Evolutionary conservation across 2,797 vertebrate species (phyloP), one percentile per base, ranked within the genome.

Genomic region (Micromesistius poutassou): DNA sequence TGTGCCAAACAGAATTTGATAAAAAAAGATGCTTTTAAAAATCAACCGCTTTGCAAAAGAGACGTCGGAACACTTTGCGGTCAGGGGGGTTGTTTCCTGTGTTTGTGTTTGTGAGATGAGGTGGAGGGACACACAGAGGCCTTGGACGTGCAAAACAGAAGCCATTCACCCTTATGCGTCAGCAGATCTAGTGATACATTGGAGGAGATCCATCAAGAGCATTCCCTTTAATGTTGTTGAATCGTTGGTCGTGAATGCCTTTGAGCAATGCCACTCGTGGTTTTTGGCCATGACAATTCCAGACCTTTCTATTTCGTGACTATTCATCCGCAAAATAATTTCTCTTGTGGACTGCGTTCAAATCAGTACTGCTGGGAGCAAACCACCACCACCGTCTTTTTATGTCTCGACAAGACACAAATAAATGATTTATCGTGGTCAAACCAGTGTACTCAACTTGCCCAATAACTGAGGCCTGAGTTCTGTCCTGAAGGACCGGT

Each of bases 1-100:
- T 70, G 73, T 73, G 68, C 30, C 75, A 78, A 76, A 68, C 75
- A 80, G 40, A 77, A 85, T n/a, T n/a, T n/a, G 83, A 86, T 80
- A 76, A 55, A 80, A 77, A 31, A 14, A 19, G 55, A 25, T 5
- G 12, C 68, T 30, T 31, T 71, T 30, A 71, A 71, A 30, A 71
- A 31, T 62, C 55, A n/a, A 25, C 5, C 7, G 55, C 55, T 62
- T 62, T n/a, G 25, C 22, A 62, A 25, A 25, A 62, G 55, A 25
- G n/a, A 25, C 55, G 22, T 7, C 6, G 22, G 1, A 25, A 8
- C 55, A 13, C 55, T 62, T n/a, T 35, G 33, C 7, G 5, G 55
- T 25, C 55, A n/a, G n/a, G 22, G 5, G 55, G 10, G 2, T 46
- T 46, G 12, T 16, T 46, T 46, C 1, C 12, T 46, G 1, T 46